Conservation (phyloP, 2,888 invertebrate genomes). For the Lordiphosa fenestrarum region DNA sequence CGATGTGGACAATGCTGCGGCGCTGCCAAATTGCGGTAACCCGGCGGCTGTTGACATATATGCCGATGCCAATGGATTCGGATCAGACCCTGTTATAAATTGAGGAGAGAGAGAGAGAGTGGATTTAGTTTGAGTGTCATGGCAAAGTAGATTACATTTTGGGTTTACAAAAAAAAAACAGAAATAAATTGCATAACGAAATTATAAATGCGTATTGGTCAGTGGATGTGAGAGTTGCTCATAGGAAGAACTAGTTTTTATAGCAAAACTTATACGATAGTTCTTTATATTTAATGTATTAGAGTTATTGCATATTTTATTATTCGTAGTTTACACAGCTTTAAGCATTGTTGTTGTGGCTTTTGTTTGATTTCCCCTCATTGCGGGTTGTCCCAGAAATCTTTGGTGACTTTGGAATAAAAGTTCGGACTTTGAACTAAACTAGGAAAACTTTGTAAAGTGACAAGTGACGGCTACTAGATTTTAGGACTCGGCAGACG, state of each 20-base stretch:
- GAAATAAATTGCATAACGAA: constrained; percentile 26
- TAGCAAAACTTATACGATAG: not conserved
- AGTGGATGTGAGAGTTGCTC: not conserved
- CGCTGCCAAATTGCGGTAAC: constrained; percentile 83
- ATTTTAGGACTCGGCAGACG: no score
- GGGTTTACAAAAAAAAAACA: not conserved
- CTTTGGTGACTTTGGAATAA: no score
- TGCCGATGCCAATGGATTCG: constrained; percentile 83
- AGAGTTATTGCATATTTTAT: no score
- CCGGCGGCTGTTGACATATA: constrained; percentile 82
- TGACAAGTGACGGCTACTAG: no score
- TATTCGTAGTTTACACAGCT: no score
- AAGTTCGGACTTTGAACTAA: no score
- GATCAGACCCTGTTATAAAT: constrained; percentile 71
- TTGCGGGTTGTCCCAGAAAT: no score
- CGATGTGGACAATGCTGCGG: constrained; percentile 83
- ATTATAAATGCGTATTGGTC: constrained; percentile 21
- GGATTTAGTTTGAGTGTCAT: constrained; percentile 14
- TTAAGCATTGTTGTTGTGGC: no score
- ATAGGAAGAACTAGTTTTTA: not conserved
- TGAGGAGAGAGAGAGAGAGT: constrained; percentile 4
- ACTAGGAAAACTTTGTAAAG: no score
- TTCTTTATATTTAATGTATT: no score
- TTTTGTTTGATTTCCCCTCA: no score
- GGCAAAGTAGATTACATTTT: constrained; percentile 38